These are phyloP conservation scores for Hipposideros larvatus DNA, from an alignment of 2,797 vertebrate species.

Conservation along the genomic window DNA sequence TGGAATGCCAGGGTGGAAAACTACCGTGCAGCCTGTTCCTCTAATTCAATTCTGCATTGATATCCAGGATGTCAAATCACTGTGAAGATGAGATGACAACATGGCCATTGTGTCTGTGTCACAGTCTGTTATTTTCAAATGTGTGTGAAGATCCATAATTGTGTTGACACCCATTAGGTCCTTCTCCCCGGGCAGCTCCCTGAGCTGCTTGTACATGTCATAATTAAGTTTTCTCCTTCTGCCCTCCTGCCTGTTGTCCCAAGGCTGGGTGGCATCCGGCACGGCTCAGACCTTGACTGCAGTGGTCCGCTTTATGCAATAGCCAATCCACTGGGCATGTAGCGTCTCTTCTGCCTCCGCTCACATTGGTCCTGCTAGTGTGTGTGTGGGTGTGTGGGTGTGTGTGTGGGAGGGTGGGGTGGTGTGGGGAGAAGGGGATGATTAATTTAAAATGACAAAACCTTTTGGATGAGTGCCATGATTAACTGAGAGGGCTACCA, in stretches of 20 bases:
- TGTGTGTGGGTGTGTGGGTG: neutral
- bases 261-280: neutral
- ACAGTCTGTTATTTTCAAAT: constrained; percentile 69
- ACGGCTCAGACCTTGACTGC: neutral
- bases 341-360: neutral
- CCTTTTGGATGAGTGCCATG: neutral
- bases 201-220: neutral
- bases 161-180: constrained; percentile 47
- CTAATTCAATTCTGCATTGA: constrained; percentile 56
- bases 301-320: fast-evolving
- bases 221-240: neutral
- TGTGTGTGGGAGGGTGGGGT: neutral
- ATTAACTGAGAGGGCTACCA: neutral
- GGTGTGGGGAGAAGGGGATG: neutral
- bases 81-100: constrained; percentile 61
- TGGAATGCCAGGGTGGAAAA: neutral
- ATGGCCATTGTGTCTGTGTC: constrained; percentile 54
- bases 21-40: neutral
- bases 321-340: neutral
- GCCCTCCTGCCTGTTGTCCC: neutral
- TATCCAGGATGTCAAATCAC: constrained; percentile 55
- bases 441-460: neutral
- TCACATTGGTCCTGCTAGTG: neutral
- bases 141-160: constrained; percentile 42
- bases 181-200: neutral